phyloP scores from a whole-genome alignment of 2,888 invertebrate species.

The Theretra japonica region DNA sequence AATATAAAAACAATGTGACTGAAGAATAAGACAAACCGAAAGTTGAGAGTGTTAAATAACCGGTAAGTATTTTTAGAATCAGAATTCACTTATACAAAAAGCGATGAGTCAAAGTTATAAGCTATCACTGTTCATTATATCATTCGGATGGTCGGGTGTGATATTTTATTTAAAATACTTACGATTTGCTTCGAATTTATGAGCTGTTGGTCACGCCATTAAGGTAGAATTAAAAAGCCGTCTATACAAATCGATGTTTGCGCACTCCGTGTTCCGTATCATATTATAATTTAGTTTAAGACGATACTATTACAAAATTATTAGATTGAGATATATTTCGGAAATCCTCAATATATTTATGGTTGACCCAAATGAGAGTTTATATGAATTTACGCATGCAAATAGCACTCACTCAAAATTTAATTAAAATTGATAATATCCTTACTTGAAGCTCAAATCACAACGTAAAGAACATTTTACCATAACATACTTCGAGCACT shows the following conservation, averaged over 20 bases:
- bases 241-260: neutral
- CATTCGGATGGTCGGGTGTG: slow-evolving; percentile 4
- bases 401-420: too few relatives aligned
- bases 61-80: neutral
- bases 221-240: slow-evolving; percentile 13
- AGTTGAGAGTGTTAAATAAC: neutral
- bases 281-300: neutral
- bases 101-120: neutral
- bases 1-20: neutral
- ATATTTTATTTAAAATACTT: slow-evolving; percentile 19
- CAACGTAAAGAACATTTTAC: too few relatives aligned
- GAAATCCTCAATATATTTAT: too few relatives aligned
- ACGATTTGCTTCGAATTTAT: slow-evolving; percentile 19
- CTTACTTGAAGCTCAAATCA: too few relatives aligned
- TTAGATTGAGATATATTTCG: too few relatives aligned
- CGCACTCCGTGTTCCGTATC: neutral
- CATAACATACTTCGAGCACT: too few relatives aligned
- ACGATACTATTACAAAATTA: neutral
- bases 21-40: neutral
- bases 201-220: slow-evolving; percentile 19
- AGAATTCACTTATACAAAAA: slow-evolving; percentile 36
- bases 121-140: slow-evolving; percentile 18
- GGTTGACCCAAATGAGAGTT: too few relatives aligned
- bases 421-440: too few relatives aligned
- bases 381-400: too few relatives aligned